Evolutionary conservation across 2,797 vertebrate species (phyloP).

Genomic region (Scyliorhinus canicula): DNA sequence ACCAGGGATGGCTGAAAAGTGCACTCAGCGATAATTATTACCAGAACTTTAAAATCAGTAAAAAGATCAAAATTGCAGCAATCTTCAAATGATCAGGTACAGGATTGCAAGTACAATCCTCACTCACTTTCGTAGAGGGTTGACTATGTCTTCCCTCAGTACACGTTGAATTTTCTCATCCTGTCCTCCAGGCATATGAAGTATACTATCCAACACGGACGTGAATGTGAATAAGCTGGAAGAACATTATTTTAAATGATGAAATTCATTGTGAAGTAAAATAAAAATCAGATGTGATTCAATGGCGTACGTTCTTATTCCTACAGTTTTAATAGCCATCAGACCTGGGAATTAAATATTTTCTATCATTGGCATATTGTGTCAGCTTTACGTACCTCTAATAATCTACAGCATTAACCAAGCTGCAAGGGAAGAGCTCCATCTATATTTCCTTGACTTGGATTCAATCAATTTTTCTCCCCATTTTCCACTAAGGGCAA

Average conservation of each 20-base stretch:
- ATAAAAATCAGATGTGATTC: not conserved
- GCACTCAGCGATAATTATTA: not conserved
- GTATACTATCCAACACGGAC: constrained; percentile 58
- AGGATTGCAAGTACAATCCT: not conserved
- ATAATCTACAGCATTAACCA: not conserved
- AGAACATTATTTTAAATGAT: constrained; percentile 18
- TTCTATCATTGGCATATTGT: not conserved
- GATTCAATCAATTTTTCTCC: not conserved
- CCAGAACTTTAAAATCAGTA: not conserved
- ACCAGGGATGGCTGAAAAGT: not conserved
- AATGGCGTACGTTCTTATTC: not conserved
- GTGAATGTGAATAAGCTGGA: constrained; percentile 67
- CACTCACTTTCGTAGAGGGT: constrained; percentile 65
- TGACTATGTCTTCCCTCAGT: constrained; percentile 64
- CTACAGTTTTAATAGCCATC: not conserved
- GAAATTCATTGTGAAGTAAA: not conserved
- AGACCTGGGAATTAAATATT: not conserved
- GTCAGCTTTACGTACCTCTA: not conserved
- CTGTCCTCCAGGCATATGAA: constrained; percentile 50
- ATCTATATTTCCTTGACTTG: not conserved
- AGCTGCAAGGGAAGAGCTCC: too few relatives aligned
- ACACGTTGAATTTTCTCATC: constrained; percentile 53
- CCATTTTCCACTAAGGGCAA: not conserved
- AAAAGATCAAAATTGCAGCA: not conserved
- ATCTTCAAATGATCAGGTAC: not conserved